phyloP scores from a whole-genome alignment of 2,113 vertebrate genomes.

The Chlamydotis undulata region DNA sequence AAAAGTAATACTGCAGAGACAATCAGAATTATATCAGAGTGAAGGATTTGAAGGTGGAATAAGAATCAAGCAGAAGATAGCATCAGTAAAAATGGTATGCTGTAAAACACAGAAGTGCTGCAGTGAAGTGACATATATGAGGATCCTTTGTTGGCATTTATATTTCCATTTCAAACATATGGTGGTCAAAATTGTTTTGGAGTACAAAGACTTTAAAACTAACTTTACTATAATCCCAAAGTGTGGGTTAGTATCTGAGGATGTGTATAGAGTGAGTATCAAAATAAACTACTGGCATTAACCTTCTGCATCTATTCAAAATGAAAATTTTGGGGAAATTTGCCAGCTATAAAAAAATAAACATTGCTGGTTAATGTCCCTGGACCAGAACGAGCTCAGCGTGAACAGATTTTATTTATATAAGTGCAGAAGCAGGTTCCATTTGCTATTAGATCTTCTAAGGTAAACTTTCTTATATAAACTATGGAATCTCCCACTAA shows the following conservation, averaged over 20 bases:
- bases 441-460: constrained; percentile 64
- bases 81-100: background rate
- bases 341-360: constrained; percentile 68
- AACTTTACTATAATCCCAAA: constrained; percentile 7
- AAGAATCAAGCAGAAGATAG: background rate
- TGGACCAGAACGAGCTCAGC: constrained; percentile 45
- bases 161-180: background rate
- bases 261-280: constrained; percentile 3
- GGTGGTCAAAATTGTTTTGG: background rate
- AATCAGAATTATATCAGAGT: background rate
- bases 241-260: background rate
- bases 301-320: constrained; percentile 60
- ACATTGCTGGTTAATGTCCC: constrained; percentile 62
- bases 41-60: background rate
- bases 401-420: constrained; percentile 64
- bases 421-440: constrained; percentile 64
- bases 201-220: background rate
- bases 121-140: fast-evolving
- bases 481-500: constrained; percentile 59
- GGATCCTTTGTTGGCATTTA: background rate
- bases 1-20: background rate
- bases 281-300: constrained; percentile 63
- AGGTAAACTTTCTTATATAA: constrained; percentile 68
- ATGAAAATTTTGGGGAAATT: constrained; percentile 64
- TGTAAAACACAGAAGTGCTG: background rate